Evolutionary conservation across 2,797 vertebrate genomes (phyloP).

Genomic region (Trichosurus vulpecula): DNA sequence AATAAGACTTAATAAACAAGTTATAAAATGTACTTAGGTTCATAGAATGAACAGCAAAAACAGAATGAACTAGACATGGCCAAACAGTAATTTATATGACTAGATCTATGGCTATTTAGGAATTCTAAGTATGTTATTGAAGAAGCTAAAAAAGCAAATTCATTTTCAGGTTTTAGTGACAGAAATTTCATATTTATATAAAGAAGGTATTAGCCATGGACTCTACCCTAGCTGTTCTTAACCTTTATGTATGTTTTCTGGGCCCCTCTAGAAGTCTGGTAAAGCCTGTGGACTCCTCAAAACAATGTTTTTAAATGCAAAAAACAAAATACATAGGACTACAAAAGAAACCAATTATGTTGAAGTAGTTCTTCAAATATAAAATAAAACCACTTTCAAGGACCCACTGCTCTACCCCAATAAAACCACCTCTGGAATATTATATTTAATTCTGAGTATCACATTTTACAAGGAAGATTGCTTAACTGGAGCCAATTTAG

Average conservation of each 20-base stretch:
- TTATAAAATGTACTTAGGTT: background rate
- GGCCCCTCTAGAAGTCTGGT: background rate
- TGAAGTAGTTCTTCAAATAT: background rate
- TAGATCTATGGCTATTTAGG: background rate
- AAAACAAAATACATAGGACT: background rate
- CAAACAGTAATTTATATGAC: background rate
- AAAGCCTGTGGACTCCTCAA: background rate
- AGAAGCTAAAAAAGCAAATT: background rate
- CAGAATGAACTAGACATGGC: background rate
- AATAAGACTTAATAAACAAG: background rate
- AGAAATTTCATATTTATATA: background rate
- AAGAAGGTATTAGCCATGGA: background rate
- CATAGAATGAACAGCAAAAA: background rate
- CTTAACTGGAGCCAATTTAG: background rate
- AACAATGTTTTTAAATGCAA: background rate
- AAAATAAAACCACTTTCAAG: background rate
- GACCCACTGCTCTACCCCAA: background rate
- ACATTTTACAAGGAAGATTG: background rate
- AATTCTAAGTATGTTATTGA: background rate
- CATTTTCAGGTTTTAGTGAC: background rate
- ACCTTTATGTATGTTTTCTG: background rate
- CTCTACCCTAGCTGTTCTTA: background rate
- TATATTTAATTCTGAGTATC: background rate
- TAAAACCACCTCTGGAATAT: background rate
- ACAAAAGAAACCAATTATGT: background rate